Conservation (phyloP, 2,113 vertebrate genomes). For the Spea multiplicata region DNA sequence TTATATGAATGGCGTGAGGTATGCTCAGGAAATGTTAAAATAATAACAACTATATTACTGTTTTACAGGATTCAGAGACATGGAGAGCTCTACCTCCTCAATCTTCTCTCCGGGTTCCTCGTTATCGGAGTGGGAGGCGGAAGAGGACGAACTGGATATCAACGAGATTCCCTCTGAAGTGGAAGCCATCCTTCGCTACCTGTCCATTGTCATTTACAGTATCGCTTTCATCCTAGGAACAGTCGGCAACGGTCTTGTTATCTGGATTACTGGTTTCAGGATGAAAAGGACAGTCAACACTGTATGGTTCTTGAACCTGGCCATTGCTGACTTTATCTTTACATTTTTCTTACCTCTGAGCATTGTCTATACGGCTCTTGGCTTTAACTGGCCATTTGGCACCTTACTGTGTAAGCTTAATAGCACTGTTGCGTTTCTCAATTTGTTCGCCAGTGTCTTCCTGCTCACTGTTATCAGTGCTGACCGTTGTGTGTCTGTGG, state of each 20-base stretch:
- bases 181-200: constrained; percentile 60
- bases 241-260: constrained; percentile 79
- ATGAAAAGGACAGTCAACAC: constrained; percentile 81
- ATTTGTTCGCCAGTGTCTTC: constrained; percentile 80
- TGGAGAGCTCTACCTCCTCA: constrained; percentile 52
- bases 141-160: constrained; percentile 38
- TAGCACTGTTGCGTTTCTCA: constrained; percentile 67
- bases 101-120: constrained; percentile 35
- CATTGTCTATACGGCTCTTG: constrained; percentile 66
- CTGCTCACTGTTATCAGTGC: constrained; percentile 78
- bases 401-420: constrained; percentile 75
- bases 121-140: fast-evolving
- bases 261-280: constrained; percentile 81
- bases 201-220: constrained; percentile 67
- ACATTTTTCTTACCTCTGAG: constrained; percentile 71
- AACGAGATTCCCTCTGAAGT: constrained; percentile 42
- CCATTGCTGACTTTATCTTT: constrained; percentile 81
- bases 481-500: constrained; percentile 76
- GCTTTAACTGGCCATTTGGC: constrained; percentile 79
- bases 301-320: constrained; percentile 77
- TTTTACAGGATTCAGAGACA: constrained; percentile 42
- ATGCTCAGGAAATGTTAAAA: no score
- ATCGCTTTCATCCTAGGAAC: constrained; percentile 75
- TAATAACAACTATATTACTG: no score
- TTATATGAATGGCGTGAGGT: no score